Conservation (phyloP, 2,113 vertebrate genomes). For the Ranitomeya imitator region DNA sequence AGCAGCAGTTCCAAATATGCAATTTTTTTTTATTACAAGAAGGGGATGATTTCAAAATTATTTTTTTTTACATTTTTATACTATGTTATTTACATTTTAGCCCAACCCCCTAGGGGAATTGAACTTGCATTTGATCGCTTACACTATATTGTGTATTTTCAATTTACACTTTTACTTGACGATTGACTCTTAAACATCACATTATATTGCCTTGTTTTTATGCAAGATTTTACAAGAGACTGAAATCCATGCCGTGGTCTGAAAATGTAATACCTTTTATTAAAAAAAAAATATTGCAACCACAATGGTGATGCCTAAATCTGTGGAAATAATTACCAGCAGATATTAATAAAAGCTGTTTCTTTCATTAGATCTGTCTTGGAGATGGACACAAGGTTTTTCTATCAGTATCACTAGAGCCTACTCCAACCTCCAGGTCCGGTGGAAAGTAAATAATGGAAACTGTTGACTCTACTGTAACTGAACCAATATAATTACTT, state of each 20-base stretch:
- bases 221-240: neutral
- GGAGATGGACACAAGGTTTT: neutral
- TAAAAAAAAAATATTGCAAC: neutral
- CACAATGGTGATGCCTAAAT: neutral
- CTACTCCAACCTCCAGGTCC: neutral
- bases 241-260: neutral
- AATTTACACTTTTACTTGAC: neutral
- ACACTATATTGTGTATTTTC: too few relatives aligned
- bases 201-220: neutral
- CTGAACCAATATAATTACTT: neutral
- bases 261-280: neutral
- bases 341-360: neutral
- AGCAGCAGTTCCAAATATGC: too few relatives aligned
- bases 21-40: too few relatives aligned
- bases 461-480: neutral
- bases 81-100: too few relatives aligned
- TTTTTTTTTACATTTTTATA: too few relatives aligned
- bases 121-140: too few relatives aligned
- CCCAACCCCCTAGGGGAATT: too few relatives aligned
- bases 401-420: constrained; percentile 4
- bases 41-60: too few relatives aligned
- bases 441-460: constrained; percentile 20
- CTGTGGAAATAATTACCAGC: neutral
- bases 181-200: neutral
- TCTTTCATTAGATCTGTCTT: neutral